These are phyloP conservation scores for Drosophila tripunctata DNA, from an alignment of 2,888 invertebrate species.

Conservation along the genomic window DNA sequence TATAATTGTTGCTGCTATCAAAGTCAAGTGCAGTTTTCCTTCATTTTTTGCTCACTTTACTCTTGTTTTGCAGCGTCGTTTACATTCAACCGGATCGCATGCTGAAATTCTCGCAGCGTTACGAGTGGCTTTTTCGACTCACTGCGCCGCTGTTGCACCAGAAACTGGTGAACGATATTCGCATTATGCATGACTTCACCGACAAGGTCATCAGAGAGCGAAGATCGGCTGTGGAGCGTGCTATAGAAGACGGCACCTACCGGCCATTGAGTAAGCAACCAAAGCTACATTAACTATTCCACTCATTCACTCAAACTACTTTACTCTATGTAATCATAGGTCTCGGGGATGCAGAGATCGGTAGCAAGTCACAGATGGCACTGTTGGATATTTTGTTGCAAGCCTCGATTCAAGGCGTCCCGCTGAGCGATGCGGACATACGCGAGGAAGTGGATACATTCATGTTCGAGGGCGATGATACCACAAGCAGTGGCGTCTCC, in stretches of 20 bases:
- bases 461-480: slow-evolving; percentile 86
- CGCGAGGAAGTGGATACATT: slow-evolving; percentile 89
- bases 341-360: slow-evolving; percentile 80
- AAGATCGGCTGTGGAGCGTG: slow-evolving; percentile 52
- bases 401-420: slow-evolving; percentile 85
- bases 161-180: slow-evolving; percentile 53
- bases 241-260: slow-evolving; percentile 62
- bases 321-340: slow-evolving; percentile 19
- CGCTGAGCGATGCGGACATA: slow-evolving; percentile 86
- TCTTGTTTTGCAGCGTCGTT: slow-evolving; percentile 56
- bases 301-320: too few relatives aligned
- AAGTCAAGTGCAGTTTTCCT: not conserved
- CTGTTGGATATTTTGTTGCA: slow-evolving; percentile 88
- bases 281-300: not conserved
- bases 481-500: slow-evolving; percentile 75
- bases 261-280: slow-evolving; percentile 52
- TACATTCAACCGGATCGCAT: slow-evolving; percentile 70
- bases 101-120: slow-evolving; percentile 69
- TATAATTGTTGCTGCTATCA: not conserved
- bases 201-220: slow-evolving; percentile 73
- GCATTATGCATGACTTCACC: slow-evolving; percentile 75
- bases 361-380: slow-evolving; percentile 86
- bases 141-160: slow-evolving; percentile 55
- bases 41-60: not conserved
- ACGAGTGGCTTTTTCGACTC: slow-evolving; percentile 68